Percentiles rank a stretch among this genome's conserved stretches.
phyloP scores from a whole-genome alignment of 2,888 invertebrate species.

The Drosophila anomelani region DNA sequence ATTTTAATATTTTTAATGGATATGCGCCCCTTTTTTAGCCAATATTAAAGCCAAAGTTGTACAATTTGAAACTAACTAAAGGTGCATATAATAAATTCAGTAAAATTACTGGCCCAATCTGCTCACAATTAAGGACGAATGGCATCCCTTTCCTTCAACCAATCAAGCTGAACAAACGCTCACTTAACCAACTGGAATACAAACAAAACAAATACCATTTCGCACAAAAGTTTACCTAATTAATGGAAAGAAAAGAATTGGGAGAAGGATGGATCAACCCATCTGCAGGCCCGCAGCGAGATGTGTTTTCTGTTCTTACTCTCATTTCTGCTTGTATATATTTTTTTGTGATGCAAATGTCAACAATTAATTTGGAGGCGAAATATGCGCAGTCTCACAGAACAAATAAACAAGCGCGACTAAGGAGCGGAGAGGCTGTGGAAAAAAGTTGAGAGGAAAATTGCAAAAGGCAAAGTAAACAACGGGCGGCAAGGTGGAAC shows the following conservation, averaged over 20 bases:
- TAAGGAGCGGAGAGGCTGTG: neutral
- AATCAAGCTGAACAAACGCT: constrained; percentile 37
- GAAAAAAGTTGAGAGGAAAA: constrained; percentile 22
- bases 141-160: neutral
- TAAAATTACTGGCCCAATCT: constrained; percentile 16
- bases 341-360: constrained; percentile 46
- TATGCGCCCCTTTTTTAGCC: neutral
- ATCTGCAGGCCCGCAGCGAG: constrained; percentile 32
- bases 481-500: constrained; percentile 13
- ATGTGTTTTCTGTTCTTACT: constrained; percentile 29
- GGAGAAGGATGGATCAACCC: constrained; percentile 26
- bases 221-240: constrained; percentile 39
- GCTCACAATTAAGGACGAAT: constrained; percentile 5
- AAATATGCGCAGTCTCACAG: constrained; percentile 51
- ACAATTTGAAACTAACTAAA: neutral
- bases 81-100: neutral
- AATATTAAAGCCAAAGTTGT: neutral
- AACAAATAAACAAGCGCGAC: constrained; percentile 41
- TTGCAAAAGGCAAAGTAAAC: constrained; percentile 32
- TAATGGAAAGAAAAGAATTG: constrained; percentile 21
- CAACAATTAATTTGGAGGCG: constrained; percentile 54
- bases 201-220: constrained; percentile 48
- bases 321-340: constrained; percentile 18
- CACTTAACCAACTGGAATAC: constrained; percentile 44
- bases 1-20: constrained; percentile 37